phyloP scores from a whole-genome alignment of 2,113 vertebrate genomes.

The Periophthalmodon schlosseri region DNA sequence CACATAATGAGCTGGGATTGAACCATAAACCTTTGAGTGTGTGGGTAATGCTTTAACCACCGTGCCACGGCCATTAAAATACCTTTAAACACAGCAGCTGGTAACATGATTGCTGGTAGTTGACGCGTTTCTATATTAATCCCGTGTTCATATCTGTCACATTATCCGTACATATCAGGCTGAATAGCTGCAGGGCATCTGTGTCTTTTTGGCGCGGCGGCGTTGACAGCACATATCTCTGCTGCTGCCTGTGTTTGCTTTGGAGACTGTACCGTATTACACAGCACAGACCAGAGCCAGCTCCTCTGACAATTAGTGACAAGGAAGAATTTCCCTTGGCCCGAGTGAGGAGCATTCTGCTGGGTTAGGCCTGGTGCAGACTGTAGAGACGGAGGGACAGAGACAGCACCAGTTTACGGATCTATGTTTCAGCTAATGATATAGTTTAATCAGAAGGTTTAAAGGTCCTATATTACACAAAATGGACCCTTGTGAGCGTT shows the following conservation, averaged over 20 bases:
- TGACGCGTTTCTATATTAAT: neutral
- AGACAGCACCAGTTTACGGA: too few relatives aligned
- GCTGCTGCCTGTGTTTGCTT: slow-evolving; percentile 75
- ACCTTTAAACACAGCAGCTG: neutral
- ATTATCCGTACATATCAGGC: neutral
- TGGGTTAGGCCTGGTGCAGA: slow-evolving; percentile 51
- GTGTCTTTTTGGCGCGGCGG: slow-evolving; percentile 55
- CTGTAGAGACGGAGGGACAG: too few relatives aligned
- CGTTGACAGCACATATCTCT: slow-evolving; percentile 63
- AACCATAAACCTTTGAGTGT: too few relatives aligned
- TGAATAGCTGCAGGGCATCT: slow-evolving; percentile 18
- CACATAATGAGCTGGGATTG: too few relatives aligned
- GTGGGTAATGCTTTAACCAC: too few relatives aligned
- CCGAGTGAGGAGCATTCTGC: slow-evolving; percentile 42
- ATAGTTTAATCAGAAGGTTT: too few relatives aligned
- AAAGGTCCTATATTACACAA: too few relatives aligned
- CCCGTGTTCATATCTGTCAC: neutral
- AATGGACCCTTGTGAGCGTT: too few relatives aligned
- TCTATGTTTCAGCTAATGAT: too few relatives aligned
- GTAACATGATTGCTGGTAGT: neutral
- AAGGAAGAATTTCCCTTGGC: slow-evolving; percentile 70
- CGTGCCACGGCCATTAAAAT: neutral
- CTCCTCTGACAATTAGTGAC: slow-evolving; percentile 74
- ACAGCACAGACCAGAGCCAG: slow-evolving; percentile 64
- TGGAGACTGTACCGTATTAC: slow-evolving; percentile 73